phyloP scores from a whole-genome alignment of 2,113 vertebrate genomes.

The Cairina moschata region DNA sequence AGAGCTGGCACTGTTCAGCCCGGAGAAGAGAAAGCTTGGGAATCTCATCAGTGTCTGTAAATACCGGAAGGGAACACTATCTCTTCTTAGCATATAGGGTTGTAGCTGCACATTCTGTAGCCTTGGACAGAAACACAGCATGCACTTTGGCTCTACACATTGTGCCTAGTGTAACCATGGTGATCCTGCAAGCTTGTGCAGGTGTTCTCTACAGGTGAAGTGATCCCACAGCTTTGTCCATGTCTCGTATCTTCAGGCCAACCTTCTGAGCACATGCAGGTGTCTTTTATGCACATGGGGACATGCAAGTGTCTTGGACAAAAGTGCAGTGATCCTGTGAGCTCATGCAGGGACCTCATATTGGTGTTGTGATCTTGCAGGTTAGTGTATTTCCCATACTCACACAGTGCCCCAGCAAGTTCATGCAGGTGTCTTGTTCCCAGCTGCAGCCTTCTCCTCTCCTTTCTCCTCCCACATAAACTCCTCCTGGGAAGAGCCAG shows the following conservation, averaged over 20 bases:
- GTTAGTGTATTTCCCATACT: too few relatives aligned
- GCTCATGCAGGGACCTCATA: neutral
- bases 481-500: neutral
- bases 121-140: neutral
- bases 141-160: fast-evolving
- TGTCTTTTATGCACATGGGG: neutral
- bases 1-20: neutral
- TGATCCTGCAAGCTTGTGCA: neutral
- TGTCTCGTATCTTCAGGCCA: neutral
- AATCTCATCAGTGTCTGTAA: neutral
- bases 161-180: neutral
- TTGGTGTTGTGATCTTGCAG: neutral
- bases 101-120: neutral
- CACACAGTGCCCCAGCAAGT: neutral
- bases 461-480: neutral
- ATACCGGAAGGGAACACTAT: too few relatives aligned
- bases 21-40: neutral
- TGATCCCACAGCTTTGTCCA: neutral
- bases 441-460: neutral
- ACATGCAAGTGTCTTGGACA: neutral
- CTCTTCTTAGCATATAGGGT: neutral
- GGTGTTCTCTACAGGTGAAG: neutral
- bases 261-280: neutral
- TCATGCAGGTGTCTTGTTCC: neutral
- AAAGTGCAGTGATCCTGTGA: neutral